Conservation (phyloP, 2,113 vertebrate species). For the Corydoras sp. region DNA sequence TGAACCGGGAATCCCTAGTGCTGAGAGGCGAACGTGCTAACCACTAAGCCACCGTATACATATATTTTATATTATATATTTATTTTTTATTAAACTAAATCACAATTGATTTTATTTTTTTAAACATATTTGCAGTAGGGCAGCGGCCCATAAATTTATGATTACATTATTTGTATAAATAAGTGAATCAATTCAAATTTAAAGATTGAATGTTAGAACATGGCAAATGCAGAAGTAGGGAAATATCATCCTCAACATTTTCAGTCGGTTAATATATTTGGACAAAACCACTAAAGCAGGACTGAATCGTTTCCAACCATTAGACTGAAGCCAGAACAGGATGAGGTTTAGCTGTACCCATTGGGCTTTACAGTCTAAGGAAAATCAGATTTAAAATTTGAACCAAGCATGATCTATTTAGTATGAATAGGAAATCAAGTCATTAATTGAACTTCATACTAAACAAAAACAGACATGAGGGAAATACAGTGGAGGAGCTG, state of each 20-base stretch:
- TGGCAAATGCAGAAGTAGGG: conserved; percentile 10
- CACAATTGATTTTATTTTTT: too few species aligned
- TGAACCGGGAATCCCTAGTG: too few species aligned
- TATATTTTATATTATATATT: too few species aligned
- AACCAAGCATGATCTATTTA: conserved; percentile 24
- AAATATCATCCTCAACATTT: conserved; percentile 22
- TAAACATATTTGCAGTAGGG: too few species aligned
- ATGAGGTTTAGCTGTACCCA: conserved; percentile 31
- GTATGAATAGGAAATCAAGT: conserved; percentile 29
- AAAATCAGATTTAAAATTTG: conserved; percentile 26
- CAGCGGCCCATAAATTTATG: too few species aligned
- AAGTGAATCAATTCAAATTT: not conserved
- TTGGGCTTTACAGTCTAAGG: conserved; percentile 10
- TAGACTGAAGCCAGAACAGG: conserved; percentile 20
- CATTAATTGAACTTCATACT: conserved; percentile 27
- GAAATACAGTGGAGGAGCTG: conserved; percentile 31
- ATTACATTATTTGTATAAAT: too few species aligned
- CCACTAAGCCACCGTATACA: too few species aligned
- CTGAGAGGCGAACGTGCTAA: too few species aligned
- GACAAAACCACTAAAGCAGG: conserved; percentile 18
- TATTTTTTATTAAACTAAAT: too few species aligned
- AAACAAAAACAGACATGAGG: conserved; percentile 23
- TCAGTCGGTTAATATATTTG: conserved; percentile 22
- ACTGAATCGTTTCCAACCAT: conserved; percentile 20
- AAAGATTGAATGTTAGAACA: not conserved